Evolutionary conservation across 2,888 invertebrate species (phyloP), one percentile per base, ranked within the genome.

Genomic region (Zelleria hepariella): DNA sequence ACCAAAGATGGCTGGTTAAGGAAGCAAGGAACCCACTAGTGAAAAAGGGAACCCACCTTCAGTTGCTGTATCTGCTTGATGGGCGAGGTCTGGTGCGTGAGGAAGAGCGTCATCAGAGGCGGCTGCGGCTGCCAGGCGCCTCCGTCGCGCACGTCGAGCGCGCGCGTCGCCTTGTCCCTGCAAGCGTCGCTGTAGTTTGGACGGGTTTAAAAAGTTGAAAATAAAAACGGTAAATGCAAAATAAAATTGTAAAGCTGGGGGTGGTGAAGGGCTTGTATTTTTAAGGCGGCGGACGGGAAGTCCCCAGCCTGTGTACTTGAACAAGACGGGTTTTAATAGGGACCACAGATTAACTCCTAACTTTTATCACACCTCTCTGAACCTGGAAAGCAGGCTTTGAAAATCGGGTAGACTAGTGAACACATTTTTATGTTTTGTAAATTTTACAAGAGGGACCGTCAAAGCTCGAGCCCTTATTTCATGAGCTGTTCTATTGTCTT

Each of bases 61-160:
- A 91, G 90, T 66, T 92, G 90, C 70, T 94, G 94, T 66, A 93
- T 93, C 65, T 91, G 89, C 52, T 91, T 87, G 55, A 94, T 94
- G 58, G 92, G 91, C 3, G 91, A 89, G 10, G 92, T 94, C 62
- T 94, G 91, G 62, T 93, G 91, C 1, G 94, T 91, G 65, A 93
- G 93, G 73, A 95, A 96, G 23, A 94, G 82, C 21, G 93, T 92
- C 92, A 95, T 94, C 48, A 95, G 80, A 0, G 95, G 94, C 0
- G 94, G 93, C 73, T 95, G 94, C 26, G 93, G 91, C 56, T 90
- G 91, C 95, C 95, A 95, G 42, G 73, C 78, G 1, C 69, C 74
- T 64, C 86, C 71, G 66, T 82, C 65, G 71, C 77, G 61, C 77
- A 81, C 63, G 67, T 78, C 65, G 68, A 81, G 57, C 62, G 80